Conservation (phyloP, 2,888 invertebrate species). For the Eubasilissa splendida region DNA sequence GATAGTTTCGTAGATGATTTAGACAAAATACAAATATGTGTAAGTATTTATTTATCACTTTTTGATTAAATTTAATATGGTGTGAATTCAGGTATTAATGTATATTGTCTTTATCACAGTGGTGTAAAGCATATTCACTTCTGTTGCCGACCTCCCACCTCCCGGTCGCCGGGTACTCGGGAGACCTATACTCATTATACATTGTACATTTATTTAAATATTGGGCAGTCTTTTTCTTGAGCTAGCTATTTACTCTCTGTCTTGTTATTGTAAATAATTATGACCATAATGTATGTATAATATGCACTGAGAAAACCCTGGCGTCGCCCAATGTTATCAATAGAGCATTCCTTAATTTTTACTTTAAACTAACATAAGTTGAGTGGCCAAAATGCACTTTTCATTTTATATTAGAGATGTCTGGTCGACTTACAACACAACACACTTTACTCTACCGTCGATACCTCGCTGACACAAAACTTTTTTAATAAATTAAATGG, state of each 20-base stretch:
- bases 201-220: constrained; percentile 54
- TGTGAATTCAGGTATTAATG: constrained; percentile 57
- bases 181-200: constrained; percentile 36
- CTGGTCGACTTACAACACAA: constrained; percentile 55
- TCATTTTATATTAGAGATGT: constrained; percentile 55
- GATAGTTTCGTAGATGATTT: constrained; percentile 48
- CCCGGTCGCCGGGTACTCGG: not conserved
- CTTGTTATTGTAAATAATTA: constrained; percentile 48
- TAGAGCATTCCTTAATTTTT: constrained; percentile 34
- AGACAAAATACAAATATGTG: constrained; percentile 55
- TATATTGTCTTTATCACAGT: constrained; percentile 59
- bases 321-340: constrained; percentile 33
- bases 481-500: constrained; percentile 31
- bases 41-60: constrained; percentile 53
- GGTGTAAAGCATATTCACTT: constrained; percentile 56
- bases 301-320: constrained; percentile 42
- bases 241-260: constrained; percentile 55
- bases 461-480: constrained; percentile 8
- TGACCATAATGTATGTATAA: constrained; percentile 28
- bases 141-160: constrained; percentile 12
- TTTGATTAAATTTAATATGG: constrained; percentile 53
- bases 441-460: not conserved
- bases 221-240: constrained; percentile 58
- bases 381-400: constrained; percentile 54
- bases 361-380: constrained; percentile 52